Percentiles rank a stretch among this genome's conserved stretches.
These are phyloP conservation scores for Fregetta grallaria DNA, from an alignment of 2,113 vertebrate species.

Conservation along the genomic window DNA sequence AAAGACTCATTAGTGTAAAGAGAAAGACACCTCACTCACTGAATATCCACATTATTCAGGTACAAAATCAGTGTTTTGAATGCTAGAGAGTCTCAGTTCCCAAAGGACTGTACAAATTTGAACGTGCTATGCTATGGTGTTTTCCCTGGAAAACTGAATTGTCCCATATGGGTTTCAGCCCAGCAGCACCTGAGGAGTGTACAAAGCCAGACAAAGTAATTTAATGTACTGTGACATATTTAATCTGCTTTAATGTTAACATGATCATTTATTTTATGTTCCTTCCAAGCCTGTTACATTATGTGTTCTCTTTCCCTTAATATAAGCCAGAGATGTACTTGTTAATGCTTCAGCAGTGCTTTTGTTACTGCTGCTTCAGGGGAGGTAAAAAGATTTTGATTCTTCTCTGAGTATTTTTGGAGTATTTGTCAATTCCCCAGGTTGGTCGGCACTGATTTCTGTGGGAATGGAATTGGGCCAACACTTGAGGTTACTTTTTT, in stretches of 20 bases:
- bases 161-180: not conserved
- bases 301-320: not conserved
- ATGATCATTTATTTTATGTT: constrained; percentile 52
- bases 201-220: constrained; percentile 23
- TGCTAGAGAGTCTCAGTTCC: not conserved
- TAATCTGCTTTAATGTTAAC: constrained; percentile 45
- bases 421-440: not conserved
- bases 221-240: constrained; percentile 60
- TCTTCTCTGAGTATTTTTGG: not conserved
- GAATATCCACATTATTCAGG: not conserved
- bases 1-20: not conserved
- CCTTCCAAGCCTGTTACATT: not conserved
- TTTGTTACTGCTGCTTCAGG: not conserved
- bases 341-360: not conserved
- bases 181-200: not conserved
- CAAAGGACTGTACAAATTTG: not conserved
- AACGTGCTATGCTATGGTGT: not conserved
- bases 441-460: not conserved
- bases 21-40: not conserved
- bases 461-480: not conserved
- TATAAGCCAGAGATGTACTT: not conserved
- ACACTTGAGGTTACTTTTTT: not conserved
- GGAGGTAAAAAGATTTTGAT: not conserved
- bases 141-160: not conserved
- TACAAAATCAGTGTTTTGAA: not conserved